Evolutionary conservation across 2,113 vertebrate genomes (phyloP), one percentile per base, ranked within the genome.

Genomic region (Chloropsis cyanopogon): DNA sequence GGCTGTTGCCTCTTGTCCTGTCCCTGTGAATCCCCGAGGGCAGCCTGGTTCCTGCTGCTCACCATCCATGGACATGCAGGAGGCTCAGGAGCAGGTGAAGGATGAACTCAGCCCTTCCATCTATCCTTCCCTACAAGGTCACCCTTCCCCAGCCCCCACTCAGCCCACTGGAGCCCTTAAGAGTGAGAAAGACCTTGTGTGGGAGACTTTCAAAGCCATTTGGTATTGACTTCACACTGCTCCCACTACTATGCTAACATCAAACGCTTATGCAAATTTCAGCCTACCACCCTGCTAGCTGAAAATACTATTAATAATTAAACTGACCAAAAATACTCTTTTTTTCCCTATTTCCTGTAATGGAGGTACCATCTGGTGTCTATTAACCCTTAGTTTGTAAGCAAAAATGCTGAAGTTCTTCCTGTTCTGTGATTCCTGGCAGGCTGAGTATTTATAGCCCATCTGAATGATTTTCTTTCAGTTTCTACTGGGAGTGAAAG

Each of bases 21-120:
- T 5, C 82, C 4, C 44, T 3, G 4, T 3, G 33, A 1, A 4
- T 3, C 20, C 39, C 1, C 0, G 0, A 42, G 39, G 8, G 42
- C 39, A 49, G 28, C 47, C 57, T 19, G 60, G 46, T 35, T 47
- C 26, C 81, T 54, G 39, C 25, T 24, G 21, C n/a, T 33, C 46
- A 11, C 14, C 5, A 3, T 0, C 6, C 47, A 7, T 0, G 5
- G 35, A 28, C 47, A 15, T 0, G 0, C 0, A 1, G 53, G 16
- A 15, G 52, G 24, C 54, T 42, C 66, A 11, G 9, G 42, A 11
- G 13, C 47, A 76, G 52, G 14, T 4, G 11, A 53, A 41, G 47
- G 71, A 52, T 53, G 52, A 49, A 49, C 35, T 50, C 53, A 39
- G 68, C 39, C 35, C 49, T 68, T 42, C 76, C 9, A 6, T 19